Percentiles rank a stretch among this genome's conserved stretches.
Evolutionary conservation across 2,113 vertebrate species (phyloP).

Genomic region (Brachionichthys hirsutus): DNA sequence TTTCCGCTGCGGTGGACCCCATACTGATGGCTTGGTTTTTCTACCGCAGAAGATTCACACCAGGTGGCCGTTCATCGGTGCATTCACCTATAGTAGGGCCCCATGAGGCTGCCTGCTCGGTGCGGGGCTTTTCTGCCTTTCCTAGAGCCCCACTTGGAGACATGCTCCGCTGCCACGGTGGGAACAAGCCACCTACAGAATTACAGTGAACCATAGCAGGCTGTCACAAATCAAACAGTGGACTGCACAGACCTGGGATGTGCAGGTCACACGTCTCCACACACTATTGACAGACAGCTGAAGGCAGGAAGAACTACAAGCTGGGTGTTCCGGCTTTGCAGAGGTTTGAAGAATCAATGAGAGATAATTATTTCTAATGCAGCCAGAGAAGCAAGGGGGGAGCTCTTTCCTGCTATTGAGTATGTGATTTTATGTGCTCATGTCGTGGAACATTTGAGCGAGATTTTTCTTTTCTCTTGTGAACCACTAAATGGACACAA

Average conservation of each 20-base stretch:
- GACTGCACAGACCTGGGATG: slow-evolving; percentile 27
- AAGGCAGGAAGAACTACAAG: slow-evolving; percentile 40
- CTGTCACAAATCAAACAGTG: slow-evolving; percentile 41
- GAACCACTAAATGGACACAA: slow-evolving; percentile 16
- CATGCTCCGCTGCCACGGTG: slow-evolving; percentile 29
- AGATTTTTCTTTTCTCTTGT: slow-evolving; percentile 1
- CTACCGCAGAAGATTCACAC: slow-evolving; percentile 48
- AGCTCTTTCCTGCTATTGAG: slow-evolving; percentile 27
- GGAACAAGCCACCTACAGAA: slow-evolving; percentile 28
- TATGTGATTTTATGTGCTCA: slow-evolving; percentile 20
- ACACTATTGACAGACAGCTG: slow-evolving; percentile 30
- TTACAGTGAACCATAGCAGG: slow-evolving; percentile 11
- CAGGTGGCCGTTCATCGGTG: slow-evolving; percentile 62
- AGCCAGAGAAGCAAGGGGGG: slow-evolving; percentile 34
- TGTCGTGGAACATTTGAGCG: slow-evolving; percentile 11
- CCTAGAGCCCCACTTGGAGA: slow-evolving; percentile 29
- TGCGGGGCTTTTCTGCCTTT: slow-evolving; percentile 45
- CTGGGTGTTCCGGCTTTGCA: slow-evolving; percentile 32
- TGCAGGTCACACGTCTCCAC: slow-evolving; percentile 14
- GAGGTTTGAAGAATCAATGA: slow-evolving; percentile 45
- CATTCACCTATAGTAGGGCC: slow-evolving; percentile 49
- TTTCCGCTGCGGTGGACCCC: slow-evolving; percentile 68
- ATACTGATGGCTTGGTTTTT: slow-evolving; percentile 61
- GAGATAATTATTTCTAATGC: slow-evolving; percentile 69
- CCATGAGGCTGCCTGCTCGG: slow-evolving; percentile 50